A percentile compares a stretch with the other conserved stretches of the same genome.
Conservation (phyloP, 2,797 vertebrate genomes). For the Adelosebastes latens region DNA sequence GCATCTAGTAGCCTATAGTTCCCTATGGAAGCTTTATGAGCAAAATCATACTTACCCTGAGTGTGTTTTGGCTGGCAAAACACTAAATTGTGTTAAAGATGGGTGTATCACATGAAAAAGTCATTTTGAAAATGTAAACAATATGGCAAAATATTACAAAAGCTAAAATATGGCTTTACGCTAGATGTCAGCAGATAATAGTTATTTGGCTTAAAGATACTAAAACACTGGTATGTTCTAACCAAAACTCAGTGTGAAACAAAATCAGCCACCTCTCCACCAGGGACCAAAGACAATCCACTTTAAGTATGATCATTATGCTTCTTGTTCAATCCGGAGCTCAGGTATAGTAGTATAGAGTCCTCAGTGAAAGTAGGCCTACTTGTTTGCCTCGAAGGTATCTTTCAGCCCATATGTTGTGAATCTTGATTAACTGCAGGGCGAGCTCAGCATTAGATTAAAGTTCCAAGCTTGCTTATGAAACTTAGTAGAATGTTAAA, state of each 20-base stretch:
- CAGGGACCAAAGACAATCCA: neutral
- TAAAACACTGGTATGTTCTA: neutral
- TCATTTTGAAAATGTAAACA: neutral
- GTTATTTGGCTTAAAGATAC: neutral
- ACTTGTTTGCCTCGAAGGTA: neutral
- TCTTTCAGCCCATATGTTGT: neutral
- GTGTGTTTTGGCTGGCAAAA: neutral
- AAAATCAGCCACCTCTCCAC: neutral
- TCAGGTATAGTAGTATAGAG: neutral
- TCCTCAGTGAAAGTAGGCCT: neutral
- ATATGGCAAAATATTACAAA: neutral
- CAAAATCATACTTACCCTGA: neutral
- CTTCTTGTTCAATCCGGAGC: neutral
- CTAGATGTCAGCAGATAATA: neutral
- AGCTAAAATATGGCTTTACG: neutral
- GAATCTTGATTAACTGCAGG: neutral
- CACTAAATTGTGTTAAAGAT: neutral
- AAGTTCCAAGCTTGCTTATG: constrained; percentile 9
- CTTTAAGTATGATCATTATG: neutral
- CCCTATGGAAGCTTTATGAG: neutral
- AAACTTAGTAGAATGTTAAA: constrained; percentile 10
- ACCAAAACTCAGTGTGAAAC: neutral
- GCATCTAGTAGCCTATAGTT: neutral
- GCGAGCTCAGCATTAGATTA: constrained; percentile 2
- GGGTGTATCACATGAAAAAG: neutral